Evolutionary conservation across 1,140 invertebrate genomes (phyloP), one percentile per base, ranked within the genome.

Genomic region (Apis laboriosa): DNA sequence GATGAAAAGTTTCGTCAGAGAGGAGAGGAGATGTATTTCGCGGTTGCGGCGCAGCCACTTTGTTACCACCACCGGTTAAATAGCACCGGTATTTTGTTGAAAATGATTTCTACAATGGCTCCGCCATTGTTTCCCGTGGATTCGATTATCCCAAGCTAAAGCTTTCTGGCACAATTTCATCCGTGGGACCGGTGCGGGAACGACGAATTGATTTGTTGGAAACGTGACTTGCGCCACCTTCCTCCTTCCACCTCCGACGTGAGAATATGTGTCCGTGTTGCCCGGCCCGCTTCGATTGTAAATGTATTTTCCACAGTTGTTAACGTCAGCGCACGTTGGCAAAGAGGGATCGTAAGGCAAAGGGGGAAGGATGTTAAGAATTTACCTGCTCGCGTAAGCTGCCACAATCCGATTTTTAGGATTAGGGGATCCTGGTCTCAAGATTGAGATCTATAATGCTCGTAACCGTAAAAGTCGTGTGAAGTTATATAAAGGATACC

Each of bases 171-270:
- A 75, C 72, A 82, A 80, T 60, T 84, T 64, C 72, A 82, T 84
- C 34, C 83, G 83, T 84, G 78, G 79, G 79, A 84, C 73, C 79
- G 79, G 56, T 9, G 71, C 24, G 55, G 61, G 58, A 58, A 76
- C 51, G 78, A 82, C 71, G 78, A 82, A 82, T 84, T 82, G 83
- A 84, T 84, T 82, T 84, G 79, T 66, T 76, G 72, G 79, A 76
- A 84, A 82, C 66, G 71, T 70, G 83, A 84, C 83, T 84, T 84
- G 13, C 79, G 56, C 73, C 72, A 82, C 34, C 34, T 63, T 81
- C 71, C 28, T 49, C 19, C 7, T n/a, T 56, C 49, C 58, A 80
- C 56, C 61, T 74, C 63, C 78, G 24, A 80, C 78, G 83, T 84
- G 83, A 84, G 83, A 84, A 84, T 81, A 84, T 73, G 61, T 70